Evolutionary conservation across 2,797 vertebrate species (phyloP).

Genomic region (Pantherophis vulpinus): DNA sequence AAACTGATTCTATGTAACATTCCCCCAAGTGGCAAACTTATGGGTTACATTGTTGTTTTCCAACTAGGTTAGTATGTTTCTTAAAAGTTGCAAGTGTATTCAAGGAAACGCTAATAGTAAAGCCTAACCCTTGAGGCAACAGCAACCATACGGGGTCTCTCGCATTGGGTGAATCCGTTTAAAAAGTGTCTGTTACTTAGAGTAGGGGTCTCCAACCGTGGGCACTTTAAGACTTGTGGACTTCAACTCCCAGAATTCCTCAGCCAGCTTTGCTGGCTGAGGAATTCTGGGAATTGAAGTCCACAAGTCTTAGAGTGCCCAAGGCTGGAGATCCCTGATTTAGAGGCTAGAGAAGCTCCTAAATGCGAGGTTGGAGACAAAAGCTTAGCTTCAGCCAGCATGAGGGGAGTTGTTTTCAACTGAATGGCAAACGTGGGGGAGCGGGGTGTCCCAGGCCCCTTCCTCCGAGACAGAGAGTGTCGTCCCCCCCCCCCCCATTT

Average conservation of each 20-base stretch:
- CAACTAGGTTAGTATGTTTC: neutral
- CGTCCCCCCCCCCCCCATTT: neutral
- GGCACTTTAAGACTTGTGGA: no score
- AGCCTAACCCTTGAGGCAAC: neutral
- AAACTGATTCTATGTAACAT: neutral
- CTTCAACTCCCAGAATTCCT: no score
- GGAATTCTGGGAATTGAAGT: no score
- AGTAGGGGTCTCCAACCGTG: no score
- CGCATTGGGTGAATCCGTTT: neutral
- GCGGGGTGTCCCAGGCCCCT: neutral
- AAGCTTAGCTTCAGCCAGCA: neutral
- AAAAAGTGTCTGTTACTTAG: neutral
- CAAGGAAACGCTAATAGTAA: neutral
- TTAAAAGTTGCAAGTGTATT: neutral
- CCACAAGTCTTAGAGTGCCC: no score
- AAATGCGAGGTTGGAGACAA: neutral
- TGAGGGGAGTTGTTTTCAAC: neutral
- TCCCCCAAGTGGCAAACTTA: neutral
- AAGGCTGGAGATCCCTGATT: no score
- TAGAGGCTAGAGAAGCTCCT: no score
- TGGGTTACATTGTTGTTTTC: neutral
- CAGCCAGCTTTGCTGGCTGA: no score
- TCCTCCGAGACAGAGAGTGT: neutral
- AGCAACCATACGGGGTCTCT: no score
- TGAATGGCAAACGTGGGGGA: neutral